A percentile compares a stretch with the other conserved stretches of the same genome.
These are phyloP conservation scores for Gymnoscelis rufifasciata DNA, from an alignment of 2,888 invertebrate genomes.

Conservation along the genomic window DNA sequence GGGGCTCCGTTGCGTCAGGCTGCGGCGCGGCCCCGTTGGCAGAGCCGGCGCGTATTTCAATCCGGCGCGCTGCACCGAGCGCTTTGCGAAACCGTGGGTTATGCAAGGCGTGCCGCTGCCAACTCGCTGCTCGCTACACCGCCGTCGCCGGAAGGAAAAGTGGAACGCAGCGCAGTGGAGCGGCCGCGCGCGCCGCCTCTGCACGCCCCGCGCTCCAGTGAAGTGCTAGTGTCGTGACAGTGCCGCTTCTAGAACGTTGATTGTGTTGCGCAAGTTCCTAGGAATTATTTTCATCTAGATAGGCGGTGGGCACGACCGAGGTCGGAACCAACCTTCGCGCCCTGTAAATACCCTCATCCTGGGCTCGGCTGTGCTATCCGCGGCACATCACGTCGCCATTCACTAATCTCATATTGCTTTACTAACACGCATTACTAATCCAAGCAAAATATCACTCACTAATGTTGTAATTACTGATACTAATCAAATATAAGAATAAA, in stretches of 20 bases:
- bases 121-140: constrained; percentile 65
- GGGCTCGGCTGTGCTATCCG: constrained; percentile 44
- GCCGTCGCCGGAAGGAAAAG: constrained; percentile 76
- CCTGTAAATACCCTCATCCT: constrained; percentile 38
- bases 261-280: constrained; percentile 76
- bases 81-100: constrained; percentile 77
- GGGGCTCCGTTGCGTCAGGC: constrained; percentile 52
- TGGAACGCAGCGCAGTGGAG: constrained; percentile 76
- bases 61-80: constrained; percentile 69
- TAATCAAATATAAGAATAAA: constrained; percentile 3
- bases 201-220: constrained; percentile 69
- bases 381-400: constrained; percentile 46
- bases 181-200: constrained; percentile 71
- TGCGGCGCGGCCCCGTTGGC: constrained; percentile 56
- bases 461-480: too few relatives aligned
- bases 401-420: constrained; percentile 39
- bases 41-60: constrained; percentile 70
- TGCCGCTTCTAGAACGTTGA: constrained; percentile 74
- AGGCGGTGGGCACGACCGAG: constrained; percentile 52
- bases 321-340: constrained; percentile 43
- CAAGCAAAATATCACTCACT: constrained; percentile 12
- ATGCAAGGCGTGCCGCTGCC: constrained; percentile 77
- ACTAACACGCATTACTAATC: constrained; percentile 13
- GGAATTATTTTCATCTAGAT: constrained; percentile 74
- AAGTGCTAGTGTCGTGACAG: constrained; percentile 75